Percentiles rank a stretch among this genome's conserved stretches.
Conservation (phyloP, 2,888 invertebrate genomes). For the Cataglyphis cursor region DNA sequence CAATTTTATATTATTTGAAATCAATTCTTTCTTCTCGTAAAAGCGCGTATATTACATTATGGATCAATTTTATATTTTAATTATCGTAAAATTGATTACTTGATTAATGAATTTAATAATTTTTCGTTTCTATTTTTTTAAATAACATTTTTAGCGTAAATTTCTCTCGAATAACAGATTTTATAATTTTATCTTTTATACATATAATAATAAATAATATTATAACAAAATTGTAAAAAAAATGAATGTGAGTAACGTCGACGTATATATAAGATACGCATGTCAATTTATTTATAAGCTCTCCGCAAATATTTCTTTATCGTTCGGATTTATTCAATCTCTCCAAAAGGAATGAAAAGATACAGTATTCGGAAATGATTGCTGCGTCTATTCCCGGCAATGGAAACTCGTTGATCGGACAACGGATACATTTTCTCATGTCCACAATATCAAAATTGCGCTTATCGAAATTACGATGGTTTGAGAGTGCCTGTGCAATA, state of each 20-base stretch:
- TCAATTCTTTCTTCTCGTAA: background rate
- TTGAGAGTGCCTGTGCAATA: background rate
- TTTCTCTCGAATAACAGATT: background rate
- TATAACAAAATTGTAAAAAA: background rate
- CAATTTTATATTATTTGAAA: background rate
- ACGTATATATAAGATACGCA: background rate
- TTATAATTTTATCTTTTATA: background rate
- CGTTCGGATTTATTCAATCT: background rate
- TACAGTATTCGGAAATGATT: background rate
- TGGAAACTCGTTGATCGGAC: background rate
- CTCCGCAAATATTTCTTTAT: background rate
- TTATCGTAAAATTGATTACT: slow-evolving; percentile 8
- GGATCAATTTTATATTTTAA: background rate
- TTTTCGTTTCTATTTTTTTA: background rate
- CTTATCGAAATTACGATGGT: slow-evolving; percentile 20
- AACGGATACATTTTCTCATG: background rate
- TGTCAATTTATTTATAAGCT: background rate
- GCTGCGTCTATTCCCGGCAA: background rate
- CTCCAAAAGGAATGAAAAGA: background rate
- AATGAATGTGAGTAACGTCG: background rate
- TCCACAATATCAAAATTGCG: background rate
- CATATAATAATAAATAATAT: background rate
- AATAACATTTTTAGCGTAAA: background rate
- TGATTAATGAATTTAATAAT: background rate
- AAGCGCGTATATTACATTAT: background rate